phyloP scores from a whole-genome alignment of 2,797 vertebrate genomes.

The Eupleurogrammus muticus region DNA sequence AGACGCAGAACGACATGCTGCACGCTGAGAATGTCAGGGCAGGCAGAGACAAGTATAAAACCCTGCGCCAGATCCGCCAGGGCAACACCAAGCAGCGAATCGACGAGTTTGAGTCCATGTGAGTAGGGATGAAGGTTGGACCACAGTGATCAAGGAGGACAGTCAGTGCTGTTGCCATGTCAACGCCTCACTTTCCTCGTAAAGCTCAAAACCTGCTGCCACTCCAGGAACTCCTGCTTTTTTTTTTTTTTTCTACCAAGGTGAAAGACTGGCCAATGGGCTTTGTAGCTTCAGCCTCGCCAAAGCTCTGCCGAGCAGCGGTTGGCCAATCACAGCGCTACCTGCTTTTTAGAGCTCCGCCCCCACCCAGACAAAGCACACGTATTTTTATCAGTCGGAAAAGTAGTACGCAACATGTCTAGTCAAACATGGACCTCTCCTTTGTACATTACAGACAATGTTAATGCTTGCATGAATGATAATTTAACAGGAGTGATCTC shows the following conservation, averaged over 20 bases:
- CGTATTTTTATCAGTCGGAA: conserved; percentile 43
- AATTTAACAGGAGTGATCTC: conserved; percentile 12
- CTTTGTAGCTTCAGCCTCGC: conserved; percentile 88
- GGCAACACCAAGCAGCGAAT: conserved; percentile 99
- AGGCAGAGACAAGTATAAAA: conserved; percentile 99
- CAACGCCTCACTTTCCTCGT: conserved; percentile 55
- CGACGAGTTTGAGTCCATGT: conserved; percentile 99
- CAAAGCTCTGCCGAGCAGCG: conserved; percentile 88
- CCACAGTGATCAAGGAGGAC: conserved; percentile 3
- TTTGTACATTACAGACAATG: conserved; percentile 38
- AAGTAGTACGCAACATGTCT: conserved; percentile 42
- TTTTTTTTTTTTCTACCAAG: conserved; percentile 60
- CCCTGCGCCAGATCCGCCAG: conserved; percentile 96
- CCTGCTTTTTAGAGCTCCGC: conserved; percentile 66
- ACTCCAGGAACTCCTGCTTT: conserved; percentile 37
- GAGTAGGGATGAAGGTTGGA: conserved; percentile 72
- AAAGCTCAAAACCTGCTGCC: conserved; percentile 55
- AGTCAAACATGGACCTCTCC: conserved; percentile 27
- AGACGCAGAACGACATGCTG: conserved; percentile 96
- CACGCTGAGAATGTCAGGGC: conserved; percentile 96
- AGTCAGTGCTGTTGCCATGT: conserved; percentile 56
- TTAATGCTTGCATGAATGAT: conserved; percentile 57
- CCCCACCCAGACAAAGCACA: conserved; percentile 48
- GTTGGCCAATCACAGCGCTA: conserved; percentile 60
- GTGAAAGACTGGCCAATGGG: conserved; percentile 85